Percentiles rank a stretch among this genome's conserved stretches.
phyloP scores from a whole-genome alignment of 2,113 vertebrate species.

The Gallinago undulata region DNA sequence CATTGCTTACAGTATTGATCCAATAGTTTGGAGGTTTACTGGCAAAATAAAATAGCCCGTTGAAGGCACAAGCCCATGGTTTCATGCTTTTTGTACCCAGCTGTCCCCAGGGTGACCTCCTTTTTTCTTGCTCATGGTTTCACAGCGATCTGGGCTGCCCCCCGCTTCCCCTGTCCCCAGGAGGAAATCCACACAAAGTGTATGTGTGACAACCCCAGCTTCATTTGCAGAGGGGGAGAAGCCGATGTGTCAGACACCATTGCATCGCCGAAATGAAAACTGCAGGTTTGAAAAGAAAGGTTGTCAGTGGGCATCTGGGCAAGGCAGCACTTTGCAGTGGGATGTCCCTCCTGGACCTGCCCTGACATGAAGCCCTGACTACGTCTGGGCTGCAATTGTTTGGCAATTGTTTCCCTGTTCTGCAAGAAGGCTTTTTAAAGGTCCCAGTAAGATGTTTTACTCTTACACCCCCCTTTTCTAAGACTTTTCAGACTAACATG shows the following conservation, averaged over 20 bases:
- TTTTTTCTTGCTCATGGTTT: accelerated
- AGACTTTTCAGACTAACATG: background rate
- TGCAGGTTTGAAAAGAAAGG: background rate
- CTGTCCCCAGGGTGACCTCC: background rate
- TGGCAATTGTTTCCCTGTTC: background rate
- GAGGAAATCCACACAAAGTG: background rate
- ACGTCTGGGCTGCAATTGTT: background rate
- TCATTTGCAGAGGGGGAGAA: background rate
- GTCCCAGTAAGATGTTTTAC: background rate
- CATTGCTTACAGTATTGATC: background rate
- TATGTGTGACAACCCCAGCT: background rate
- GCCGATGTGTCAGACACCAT: background rate
- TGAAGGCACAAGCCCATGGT: background rate
- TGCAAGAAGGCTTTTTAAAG: background rate
- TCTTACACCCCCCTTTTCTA: background rate
- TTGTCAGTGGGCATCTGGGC: background rate
- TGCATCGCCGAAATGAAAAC: background rate
- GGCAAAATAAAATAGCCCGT: background rate
- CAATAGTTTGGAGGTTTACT: background rate
- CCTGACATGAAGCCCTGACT: background rate
- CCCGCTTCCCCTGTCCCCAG: accelerated
- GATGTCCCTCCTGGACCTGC: background rate
- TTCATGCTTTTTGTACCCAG: background rate
- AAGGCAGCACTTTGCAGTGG: background rate
- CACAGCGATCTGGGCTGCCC: background rate